Percentiles rank a stretch among this genome's conserved stretches.
phyloP scores from a whole-genome alignment of 2,113 vertebrate genomes.

The Aegypius monachus region DNA sequence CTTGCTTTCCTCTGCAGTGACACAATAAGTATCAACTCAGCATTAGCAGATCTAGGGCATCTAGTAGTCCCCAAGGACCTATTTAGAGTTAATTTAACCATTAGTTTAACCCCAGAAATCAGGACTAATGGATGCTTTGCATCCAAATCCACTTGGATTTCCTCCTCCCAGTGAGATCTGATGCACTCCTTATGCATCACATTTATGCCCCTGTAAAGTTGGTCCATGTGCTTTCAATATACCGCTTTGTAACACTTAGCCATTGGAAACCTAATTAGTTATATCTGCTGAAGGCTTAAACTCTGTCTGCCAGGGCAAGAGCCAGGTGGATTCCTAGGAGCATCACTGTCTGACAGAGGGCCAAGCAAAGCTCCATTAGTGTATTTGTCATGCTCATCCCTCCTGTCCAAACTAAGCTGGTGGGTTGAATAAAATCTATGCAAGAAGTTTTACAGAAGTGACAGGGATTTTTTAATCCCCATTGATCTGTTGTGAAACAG shows the following conservation, averaged over 20 bases:
- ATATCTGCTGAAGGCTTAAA: neutral
- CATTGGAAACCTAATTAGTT: neutral
- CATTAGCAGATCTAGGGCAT: neutral
- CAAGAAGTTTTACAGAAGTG: neutral
- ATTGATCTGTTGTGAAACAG: neutral
- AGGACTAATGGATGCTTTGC: neutral
- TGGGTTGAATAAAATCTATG: neutral
- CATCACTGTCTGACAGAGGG: neutral
- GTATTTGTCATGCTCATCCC: neutral
- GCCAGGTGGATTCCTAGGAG: neutral
- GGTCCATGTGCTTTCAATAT: neutral
- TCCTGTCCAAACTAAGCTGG: neutral
- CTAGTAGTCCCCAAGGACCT: too few relatives aligned
- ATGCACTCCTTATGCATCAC: fast-evolving
- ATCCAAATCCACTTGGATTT: neutral
- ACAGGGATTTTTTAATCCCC: neutral
- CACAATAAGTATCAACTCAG: fast-evolving
- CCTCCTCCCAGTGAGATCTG: neutral
- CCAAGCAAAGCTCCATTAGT: neutral
- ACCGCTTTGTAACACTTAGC: neutral
- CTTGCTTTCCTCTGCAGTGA: neutral
- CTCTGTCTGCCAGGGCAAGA: neutral
- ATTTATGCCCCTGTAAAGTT: fast-evolving
- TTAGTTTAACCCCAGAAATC: neutral
- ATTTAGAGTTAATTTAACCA: neutral